Base-by-base conservation (phyloP, 2,888 invertebrate genomes). In the Perithous albicinctus region DNA sequence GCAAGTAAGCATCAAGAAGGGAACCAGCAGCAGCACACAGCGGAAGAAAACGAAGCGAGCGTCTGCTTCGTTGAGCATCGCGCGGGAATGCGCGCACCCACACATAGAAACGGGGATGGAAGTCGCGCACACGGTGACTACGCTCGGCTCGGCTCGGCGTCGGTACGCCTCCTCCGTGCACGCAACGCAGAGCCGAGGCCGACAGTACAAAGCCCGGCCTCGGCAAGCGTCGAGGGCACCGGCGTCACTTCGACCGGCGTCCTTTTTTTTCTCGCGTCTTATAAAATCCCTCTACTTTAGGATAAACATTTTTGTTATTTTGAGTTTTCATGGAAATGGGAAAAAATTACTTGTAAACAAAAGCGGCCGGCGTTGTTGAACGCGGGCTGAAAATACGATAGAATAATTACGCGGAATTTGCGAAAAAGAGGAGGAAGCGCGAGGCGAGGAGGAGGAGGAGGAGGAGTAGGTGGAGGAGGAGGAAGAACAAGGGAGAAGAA, bases 131-230 rank as follows among this genome's bases (percentile, higher is more conserved):
- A 78, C 72, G 76, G 78, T 54, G 83, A 80, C 70, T 81, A 84
- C 85, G 85, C 84, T 86, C 84, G 85, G 85, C 84, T 83, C 86
- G 85, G 85, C 85, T 86, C 86, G 79, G 85, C 85, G 85, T 87
- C 86, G 88, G 87, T 86, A 85, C 86, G 86, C 84, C 85, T 83
- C 86, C 84, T 79, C 87, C 87, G 86, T 87, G 84, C 86, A 87
- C 88, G 89, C 87, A 86, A 85, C 87, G 85, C 86, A 86, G 84
- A 80, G 70, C 80, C 88, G 86, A 87, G 87, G n/a, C n/a, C 59
- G 86, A 84, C 85, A 89, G 88, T 88, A 88, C 85, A 88, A 87
- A 88, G 86, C 86, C 88, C 85, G 88, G 88, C 87, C 84, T 88
- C 88, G 81, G 86, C 86, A 77, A 88, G 88, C 83, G 84, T 88